A percentile compares a stretch with the other conserved stretches of the same genome.
Conservation (phyloP, 1,140 invertebrate species). For the Drosophila setifemur region DNA sequence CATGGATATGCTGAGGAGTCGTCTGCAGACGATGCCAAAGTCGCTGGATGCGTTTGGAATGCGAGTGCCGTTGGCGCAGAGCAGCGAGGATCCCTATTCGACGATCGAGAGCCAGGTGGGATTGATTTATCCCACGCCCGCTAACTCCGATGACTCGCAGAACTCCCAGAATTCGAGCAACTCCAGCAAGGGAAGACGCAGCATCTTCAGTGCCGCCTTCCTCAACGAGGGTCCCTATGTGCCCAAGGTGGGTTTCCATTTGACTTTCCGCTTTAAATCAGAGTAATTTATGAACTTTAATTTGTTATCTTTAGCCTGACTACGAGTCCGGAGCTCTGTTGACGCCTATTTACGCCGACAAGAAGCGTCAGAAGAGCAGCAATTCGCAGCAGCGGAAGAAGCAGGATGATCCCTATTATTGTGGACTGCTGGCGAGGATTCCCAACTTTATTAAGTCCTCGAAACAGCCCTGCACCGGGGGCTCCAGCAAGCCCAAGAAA, state of each 20-base stretch:
- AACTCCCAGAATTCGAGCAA: slow-evolving; percentile 72
- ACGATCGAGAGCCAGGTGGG: slow-evolving; percentile 81
- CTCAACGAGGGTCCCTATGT: slow-evolving; percentile 78
- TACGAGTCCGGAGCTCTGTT: slow-evolving; percentile 57
- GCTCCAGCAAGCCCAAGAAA: slow-evolving; percentile 65
- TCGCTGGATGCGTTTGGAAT: slow-evolving; percentile 69
- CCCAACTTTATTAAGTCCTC: slow-evolving; percentile 89
- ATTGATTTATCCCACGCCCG: slow-evolving; percentile 75
- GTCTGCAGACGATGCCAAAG: slow-evolving; percentile 86
- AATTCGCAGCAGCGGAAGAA: slow-evolving; percentile 81
- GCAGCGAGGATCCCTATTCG: slow-evolving; percentile 80
- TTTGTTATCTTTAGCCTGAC: slow-evolving; percentile 57
- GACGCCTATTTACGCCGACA: slow-evolving; percentile 60
- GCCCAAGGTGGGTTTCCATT: slow-evolving; percentile 62
- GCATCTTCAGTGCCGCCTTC: slow-evolving; percentile 70
- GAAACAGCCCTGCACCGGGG: slow-evolving; percentile 49
- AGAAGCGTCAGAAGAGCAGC: slow-evolving; percentile 65
- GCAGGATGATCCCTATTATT: slow-evolving; percentile 92
- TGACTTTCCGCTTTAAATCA: too few species aligned
- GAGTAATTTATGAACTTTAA: background rate
- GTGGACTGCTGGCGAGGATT: slow-evolving; percentile 90
- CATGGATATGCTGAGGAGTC: slow-evolving; percentile 97
- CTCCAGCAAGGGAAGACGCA: slow-evolving; percentile 72
- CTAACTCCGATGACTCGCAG: slow-evolving; percentile 78
- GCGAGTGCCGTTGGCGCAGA: slow-evolving; percentile 61